Evolutionary conservation across 2,113 vertebrate genomes (phyloP), one percentile per base, ranked within the genome.

Genomic region (Chloropsis cyanopogon): DNA sequence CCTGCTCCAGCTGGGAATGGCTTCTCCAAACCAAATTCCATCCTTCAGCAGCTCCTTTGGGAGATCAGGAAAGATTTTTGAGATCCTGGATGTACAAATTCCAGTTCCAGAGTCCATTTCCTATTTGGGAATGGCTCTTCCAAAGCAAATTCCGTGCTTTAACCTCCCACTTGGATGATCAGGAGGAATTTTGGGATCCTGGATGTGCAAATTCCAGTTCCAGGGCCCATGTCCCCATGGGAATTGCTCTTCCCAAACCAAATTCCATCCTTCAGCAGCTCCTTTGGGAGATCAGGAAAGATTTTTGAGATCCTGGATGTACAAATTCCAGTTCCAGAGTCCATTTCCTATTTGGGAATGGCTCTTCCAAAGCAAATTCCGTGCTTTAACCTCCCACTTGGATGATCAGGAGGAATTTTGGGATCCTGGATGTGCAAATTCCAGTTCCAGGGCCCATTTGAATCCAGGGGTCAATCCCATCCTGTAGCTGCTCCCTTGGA

Each of bases 71-170:
- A 3, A n/a, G 54, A 60, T 31, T 60, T 72, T 61, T 39, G 56
- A 28, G 35, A 49, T 10, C 5, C 42, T 75, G 54, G 42, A 10
- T 23, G 20, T 47, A 19, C 11, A 59, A 29, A 59, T 59, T 4
- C 33, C 0, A 29, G 2, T 17, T 11, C 7, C 33, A 57, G 54
- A 12, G 1, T 44, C 23, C 12, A 0, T 33, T 1, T 33, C 28
- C 26, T 10, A 3, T 56, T 31, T n/a, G 33, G 57, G 57, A 59
- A 57, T 57, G 3, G 33, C 21, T 39, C 18, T 61, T 20, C 35
- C 59, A 26, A 23, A 12, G 2, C 14, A 16, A 53, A 53, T 7
- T 24, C 50, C 37, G 14, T 42, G 21, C 9, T 41, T 42, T 0
- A 14, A 2, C 22, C 2, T 1, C 49, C 53, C 21, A 8, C 5